Base-by-base conservation (phyloP, 2,113 vertebrate genomes). In the Eptesicus fuscus region DNA sequence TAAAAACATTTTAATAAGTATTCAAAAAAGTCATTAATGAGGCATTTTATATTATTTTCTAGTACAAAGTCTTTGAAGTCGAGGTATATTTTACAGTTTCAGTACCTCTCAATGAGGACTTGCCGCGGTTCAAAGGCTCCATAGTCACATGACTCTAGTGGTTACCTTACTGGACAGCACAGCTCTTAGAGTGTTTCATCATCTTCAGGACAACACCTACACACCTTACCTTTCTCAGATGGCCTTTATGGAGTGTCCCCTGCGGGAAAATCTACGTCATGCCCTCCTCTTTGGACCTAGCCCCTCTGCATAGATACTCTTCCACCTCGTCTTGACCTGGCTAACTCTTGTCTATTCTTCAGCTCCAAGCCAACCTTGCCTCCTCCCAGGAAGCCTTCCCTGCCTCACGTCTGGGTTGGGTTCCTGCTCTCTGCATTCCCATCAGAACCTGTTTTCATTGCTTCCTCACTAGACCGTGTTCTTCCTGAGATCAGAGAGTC, bases 1-100 rank as follows among this genome's bases (percentile, higher is more conserved):
- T 91, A 16, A 83, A 93, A 70, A 69, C 51, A 73, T 79, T 87
- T 92, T 51, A 93, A 69, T 9, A 88, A 65, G 1, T 37, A 51
- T 87, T 42, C 9, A 22, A n/a, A 40, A 69, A 63, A 59, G 69
- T 53, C 82, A 70, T 32, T 65, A 44, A 44, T 40, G 13, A 70
- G 3, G 20, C 40, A 67, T 22, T 76, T 42, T 90, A 20, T 78
- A 65, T 32, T 93, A 1, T 32, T 51, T 84, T n/a, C 47, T 83
- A 87, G 4, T 30, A 40, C 17, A 20, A 47, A 18, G 9, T 42
- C 42, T 67, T 82, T 63, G 20, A 90, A 85, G 61, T 63, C 10
- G 3, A 2, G 47, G 5, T 84, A 4, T 56, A 42, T 69, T 73
- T 95, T 30, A 51, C 13, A 74, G 30, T 83, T 28, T 82, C 40